Base-by-base conservation (phyloP, 2,797 vertebrate genomes). In the Mareca penelope region DNA sequence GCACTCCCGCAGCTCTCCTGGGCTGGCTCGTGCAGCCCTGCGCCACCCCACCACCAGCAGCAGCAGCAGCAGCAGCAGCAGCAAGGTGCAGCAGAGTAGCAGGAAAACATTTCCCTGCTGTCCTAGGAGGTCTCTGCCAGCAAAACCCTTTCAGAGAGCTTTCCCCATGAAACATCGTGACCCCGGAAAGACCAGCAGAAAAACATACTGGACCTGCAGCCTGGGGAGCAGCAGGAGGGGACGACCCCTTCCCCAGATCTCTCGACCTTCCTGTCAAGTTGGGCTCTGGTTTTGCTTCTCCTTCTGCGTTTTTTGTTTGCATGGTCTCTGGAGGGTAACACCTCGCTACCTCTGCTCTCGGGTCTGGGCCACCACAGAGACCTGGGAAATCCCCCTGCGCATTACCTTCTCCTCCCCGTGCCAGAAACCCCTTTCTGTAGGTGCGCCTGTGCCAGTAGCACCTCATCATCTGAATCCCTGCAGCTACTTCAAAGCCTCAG, bases 121-220 rank as follows among this genome's bases (percentile, higher is more conserved):
- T 0, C 0, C 7, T 57, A 24, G 8, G 40, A 80, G 65, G 40
- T 18, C 79, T 46, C 59, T 1, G 2, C 9, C 67, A 86, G 33
- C 4, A 70, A 6, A 0, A 2, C 18, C 13, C 33, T 29, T 81
- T 68, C 8, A 18, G 80, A 76, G 40, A 68, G 3, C 17, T 2
- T 76, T 70, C 10, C 33, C 56, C 11, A 3, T 10, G 7, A 85
- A 85, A 69, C 4, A 12, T 4, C 15, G 15, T 67, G 40, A 37
- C 48, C 69, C 44, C 52, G 71, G 77, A 26, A 39, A 88, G 26
- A n/a, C 11, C 4, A 11, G 33, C 31, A 83, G 59, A 69, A 83
- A 88, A 67, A 7, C 17, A 12, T 2, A 31, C 44, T 75, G 48
- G 12, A 80, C 89, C 53, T 23, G 37, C 7, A 78, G 24, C 15